Evolutionary conservation across 2,888 invertebrate species (phyloP).

Genomic region (Archips xylosteana): DNA sequence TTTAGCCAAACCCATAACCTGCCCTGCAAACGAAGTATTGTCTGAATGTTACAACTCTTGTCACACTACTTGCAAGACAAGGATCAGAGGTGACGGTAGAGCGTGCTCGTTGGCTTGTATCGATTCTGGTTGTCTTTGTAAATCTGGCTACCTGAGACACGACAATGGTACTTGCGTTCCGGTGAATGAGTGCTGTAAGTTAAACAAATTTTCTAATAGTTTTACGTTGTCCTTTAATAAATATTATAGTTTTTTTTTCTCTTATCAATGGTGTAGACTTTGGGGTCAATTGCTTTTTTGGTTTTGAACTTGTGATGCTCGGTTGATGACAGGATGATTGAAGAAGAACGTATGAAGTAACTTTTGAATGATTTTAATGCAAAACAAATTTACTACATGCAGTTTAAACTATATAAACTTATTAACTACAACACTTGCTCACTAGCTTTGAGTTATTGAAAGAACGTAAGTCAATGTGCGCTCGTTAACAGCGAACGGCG

Average conservation of each 20-base stretch:
- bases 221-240: not conserved
- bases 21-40: constrained; percentile 31
- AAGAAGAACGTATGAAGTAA: too few relatives aligned
- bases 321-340: too few relatives aligned
- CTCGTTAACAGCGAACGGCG: too few relatives aligned
- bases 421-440: too few relatives aligned
- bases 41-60: constrained; percentile 38
- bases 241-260: not conserved
- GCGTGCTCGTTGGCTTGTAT: constrained; percentile 21
- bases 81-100: constrained; percentile 26
- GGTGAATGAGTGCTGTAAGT: constrained; percentile 41
- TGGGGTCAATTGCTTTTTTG: too few relatives aligned
- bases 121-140: constrained; percentile 29
- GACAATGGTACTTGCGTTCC: constrained; percentile 41
- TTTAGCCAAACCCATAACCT: constrained; percentile 24
- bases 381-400: too few relatives aligned
- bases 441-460: too few relatives aligned
- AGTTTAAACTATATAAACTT: too few relatives aligned
- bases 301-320: too few relatives aligned
- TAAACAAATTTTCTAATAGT: not conserved
- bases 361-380: too few relatives aligned
- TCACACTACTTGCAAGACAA: constrained; percentile 33
- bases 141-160: constrained; percentile 26
- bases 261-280: too few relatives aligned
- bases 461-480: too few relatives aligned